These are phyloP conservation scores for Rhabdophis nuchalis DNA, from an alignment of 2,797 vertebrate genomes.

Conservation along the genomic window DNA sequence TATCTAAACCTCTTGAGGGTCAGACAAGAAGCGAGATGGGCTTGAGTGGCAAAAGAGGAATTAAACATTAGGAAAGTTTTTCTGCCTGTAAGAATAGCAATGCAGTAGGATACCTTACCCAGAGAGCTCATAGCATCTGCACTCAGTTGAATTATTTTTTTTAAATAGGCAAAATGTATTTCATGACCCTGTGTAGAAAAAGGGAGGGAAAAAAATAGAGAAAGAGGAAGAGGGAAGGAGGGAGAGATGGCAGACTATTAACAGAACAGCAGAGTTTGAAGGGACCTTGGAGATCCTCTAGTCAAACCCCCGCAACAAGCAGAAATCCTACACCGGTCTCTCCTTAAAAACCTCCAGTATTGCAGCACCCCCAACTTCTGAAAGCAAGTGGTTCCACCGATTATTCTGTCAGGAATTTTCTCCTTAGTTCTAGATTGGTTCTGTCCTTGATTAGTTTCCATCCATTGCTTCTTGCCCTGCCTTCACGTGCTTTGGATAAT, in stretches of 20 bases:
- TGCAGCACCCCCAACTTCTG: neutral
- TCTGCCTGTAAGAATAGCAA: conserved; percentile 3
- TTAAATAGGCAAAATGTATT: conserved; percentile 5
- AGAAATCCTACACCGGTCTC: neutral
- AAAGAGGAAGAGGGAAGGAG: neutral
- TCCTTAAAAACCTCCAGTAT: neutral
- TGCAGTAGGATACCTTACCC: neutral
- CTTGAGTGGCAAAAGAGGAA: neutral
- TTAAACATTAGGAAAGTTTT: conserved; percentile 15
- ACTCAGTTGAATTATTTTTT: neutral
- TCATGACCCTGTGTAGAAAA: neutral
- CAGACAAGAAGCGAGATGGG: neutral
- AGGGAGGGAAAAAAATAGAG: neutral
- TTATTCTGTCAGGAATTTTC: neutral
- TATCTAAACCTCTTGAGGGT: conserved; percentile 4
- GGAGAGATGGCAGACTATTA: neutral
- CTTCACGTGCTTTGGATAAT: neutral
- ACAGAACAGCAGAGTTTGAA: neutral
- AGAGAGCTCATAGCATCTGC: neutral
- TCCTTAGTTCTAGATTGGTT: neutral
- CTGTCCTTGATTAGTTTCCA: neutral
- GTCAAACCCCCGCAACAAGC: neutral
- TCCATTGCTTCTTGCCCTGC: neutral
- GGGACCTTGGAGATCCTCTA: neutral
- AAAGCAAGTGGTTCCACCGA: neutral